Evolutionary conservation across 2,113 vertebrate genomes (phyloP), one percentile per base, ranked within the genome.

Genomic region (Dasyornis broadbenti): DNA sequence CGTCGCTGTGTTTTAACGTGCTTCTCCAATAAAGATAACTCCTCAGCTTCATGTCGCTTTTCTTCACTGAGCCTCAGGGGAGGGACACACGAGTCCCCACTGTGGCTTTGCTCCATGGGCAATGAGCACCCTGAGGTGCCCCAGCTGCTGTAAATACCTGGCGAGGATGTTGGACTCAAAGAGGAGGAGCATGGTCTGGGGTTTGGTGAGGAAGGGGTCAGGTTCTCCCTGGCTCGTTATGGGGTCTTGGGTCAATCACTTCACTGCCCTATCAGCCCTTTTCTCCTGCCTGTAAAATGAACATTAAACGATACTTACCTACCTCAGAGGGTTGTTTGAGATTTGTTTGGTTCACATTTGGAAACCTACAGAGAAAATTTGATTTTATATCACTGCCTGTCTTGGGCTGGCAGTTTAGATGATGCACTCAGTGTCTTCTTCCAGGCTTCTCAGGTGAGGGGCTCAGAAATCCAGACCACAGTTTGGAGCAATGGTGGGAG

Each of bases 21-120:
- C 88, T 95, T 97, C 68, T 95, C 81, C 91, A 97, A 95, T 97
- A 96, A 97, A 97, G 86, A 70, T 88, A 96, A 94, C 70, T 85
- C 95, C 80, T 47, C 94, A 85, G 88, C 73, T 77, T 79, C 84
- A 88, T 93, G 92, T 87, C 59, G 31, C 90, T 96, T 42, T 64
- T 94, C 88, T 96, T 94, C 93, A 88, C 95, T 95, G 59, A 80
- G 80, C 73, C 75, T 75, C 5, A 0, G 1, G 21, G 73, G 66
- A 77, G 52, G 86, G 83, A 60, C 49, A 24, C 27, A 7, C 0
- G 4, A 35, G 37, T 47, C 71, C 60, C 47, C 11, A 4, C 13
- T 42, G 42, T 3, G 3, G n/a, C 63, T 69, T 73, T 75, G n/a
- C n/a, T 50, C 26, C 64, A 39, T 50, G 27, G 50, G 76, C 63